phyloP scores from a whole-genome alignment of 2,113 vertebrate genomes.

The Microtus richardsoni region DNA sequence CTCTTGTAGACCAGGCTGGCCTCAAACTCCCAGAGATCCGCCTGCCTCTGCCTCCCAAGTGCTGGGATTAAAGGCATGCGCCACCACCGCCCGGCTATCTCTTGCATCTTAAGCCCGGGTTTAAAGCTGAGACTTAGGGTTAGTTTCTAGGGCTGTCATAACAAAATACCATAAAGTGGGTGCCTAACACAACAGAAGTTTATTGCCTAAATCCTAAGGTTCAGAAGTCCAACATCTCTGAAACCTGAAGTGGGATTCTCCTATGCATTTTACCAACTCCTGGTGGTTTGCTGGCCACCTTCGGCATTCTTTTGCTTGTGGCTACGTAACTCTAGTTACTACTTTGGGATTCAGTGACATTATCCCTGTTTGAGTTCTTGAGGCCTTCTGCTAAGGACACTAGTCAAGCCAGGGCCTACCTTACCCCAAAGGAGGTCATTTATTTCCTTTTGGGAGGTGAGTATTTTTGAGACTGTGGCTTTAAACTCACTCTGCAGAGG shows the following conservation, averaged over 20 bases:
- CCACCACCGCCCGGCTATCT: not conserved
- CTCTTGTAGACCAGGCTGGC: no score
- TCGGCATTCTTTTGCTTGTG: not conserved
- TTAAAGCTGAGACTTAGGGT: slow-evolving; percentile 27
- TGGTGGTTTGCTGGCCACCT: not conserved
- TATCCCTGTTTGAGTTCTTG: not conserved
- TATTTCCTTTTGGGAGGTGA: not conserved
- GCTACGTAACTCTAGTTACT: not conserved
- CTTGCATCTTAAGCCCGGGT: not conserved
- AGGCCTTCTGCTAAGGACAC: not conserved
- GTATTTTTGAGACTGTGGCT: not conserved
- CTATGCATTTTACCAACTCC: not conserved
- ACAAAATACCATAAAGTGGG: not conserved
- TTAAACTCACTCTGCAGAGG: not conserved
- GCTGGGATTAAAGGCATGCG: no score
- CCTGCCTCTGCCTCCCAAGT: no score
- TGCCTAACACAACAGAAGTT: slow-evolving; percentile 29
- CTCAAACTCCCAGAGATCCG: no score
- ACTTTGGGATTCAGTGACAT: not conserved
- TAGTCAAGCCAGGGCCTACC: not conserved
- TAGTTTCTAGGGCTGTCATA: slow-evolving; percentile 1
- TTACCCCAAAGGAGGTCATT: not conserved
- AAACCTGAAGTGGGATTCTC: not conserved
- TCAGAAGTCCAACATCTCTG: slow-evolving; percentile 8
- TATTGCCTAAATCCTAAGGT: slow-evolving; percentile 11